A percentile compares a stretch with the other conserved stretches of the same genome.
These are phyloP conservation scores for Caerostris extrusa DNA, from an alignment of 1,140 invertebrate species.

Conservation along the genomic window DNA sequence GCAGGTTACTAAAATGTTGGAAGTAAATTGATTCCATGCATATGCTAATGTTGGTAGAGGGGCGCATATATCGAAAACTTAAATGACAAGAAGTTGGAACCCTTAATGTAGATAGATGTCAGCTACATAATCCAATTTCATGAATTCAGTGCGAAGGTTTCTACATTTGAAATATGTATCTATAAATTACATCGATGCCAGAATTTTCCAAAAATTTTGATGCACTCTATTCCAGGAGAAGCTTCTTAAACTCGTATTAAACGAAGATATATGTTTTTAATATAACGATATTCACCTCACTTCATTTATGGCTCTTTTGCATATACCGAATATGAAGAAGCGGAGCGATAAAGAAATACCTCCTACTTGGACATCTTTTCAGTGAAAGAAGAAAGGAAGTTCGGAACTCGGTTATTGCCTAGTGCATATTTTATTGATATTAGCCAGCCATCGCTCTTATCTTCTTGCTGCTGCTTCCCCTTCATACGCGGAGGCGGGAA, in stretches of 20 bases:
- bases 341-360: not conserved
- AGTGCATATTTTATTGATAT: conserved; percentile 45
- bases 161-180: not conserved
- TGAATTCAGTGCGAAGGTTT: no score
- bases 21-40: no score
- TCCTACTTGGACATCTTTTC: not conserved
- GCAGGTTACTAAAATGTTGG: no score
- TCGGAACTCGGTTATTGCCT: not conserved
- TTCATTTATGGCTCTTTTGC: not conserved
- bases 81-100: no score
- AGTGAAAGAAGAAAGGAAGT: not conserved
- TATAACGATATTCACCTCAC: not conserved
- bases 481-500: not conserved
- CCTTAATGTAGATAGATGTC: no score
- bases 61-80: no score
- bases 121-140: no score
- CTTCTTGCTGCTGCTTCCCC: not conserved
- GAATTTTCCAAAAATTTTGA: not conserved
- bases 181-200: not conserved
- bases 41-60: no score
- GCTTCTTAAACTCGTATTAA: not conserved
- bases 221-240: not conserved
- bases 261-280: not conserved
- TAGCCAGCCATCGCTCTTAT: not conserved
- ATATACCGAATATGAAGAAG: not conserved